Conservation (phyloP, 2,888 invertebrate species). For the Mantis religiosa region DNA sequence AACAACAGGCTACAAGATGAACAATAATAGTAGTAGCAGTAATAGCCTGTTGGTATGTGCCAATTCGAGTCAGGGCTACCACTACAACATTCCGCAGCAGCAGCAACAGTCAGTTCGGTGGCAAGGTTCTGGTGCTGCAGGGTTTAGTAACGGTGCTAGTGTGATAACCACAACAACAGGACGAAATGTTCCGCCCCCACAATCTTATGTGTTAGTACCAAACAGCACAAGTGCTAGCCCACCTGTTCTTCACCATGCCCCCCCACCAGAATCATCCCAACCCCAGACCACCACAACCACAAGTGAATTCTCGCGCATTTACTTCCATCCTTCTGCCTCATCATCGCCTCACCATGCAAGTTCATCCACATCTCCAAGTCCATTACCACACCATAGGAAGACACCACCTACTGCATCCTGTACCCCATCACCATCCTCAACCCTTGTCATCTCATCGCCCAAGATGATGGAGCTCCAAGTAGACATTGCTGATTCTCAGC, state of each 20-base stretch:
- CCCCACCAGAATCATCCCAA: slow-evolving; percentile 41
- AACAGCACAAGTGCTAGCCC: slow-evolving; percentile 22
- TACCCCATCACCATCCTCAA: slow-evolving; percentile 50
- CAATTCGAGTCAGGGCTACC: slow-evolving; percentile 33
- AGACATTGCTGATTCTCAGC: slow-evolving; percentile 74
- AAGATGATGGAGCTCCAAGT: slow-evolving; percentile 74
- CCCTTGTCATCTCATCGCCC: slow-evolving; percentile 38
- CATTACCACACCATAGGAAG: slow-evolving; percentile 39
- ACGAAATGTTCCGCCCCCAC: slow-evolving; percentile 26
- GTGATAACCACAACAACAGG: slow-evolving; percentile 60
- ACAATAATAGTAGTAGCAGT: not conserved
- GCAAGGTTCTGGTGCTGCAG: slow-evolving; percentile 22
- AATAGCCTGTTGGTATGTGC: slow-evolving; percentile 31
- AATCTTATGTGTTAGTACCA: slow-evolving; percentile 21
- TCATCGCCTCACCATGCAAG: slow-evolving; percentile 40
- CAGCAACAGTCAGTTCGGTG: slow-evolving; percentile 25
- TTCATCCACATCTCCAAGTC: slow-evolving; percentile 40
- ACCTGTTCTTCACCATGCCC: slow-evolving; percentile 9
- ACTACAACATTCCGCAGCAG: slow-evolving; percentile 35
- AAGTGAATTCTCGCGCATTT: slow-evolving; percentile 36
- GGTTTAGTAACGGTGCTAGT: slow-evolving; percentile 47
- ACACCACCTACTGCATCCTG: slow-evolving; percentile 27
- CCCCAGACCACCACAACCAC: slow-evolving; percentile 36
- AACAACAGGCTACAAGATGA: slow-evolving; percentile 38
- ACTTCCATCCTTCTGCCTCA: slow-evolving; percentile 36